A percentile compares a stretch with the other conserved stretches of the same genome.
These are phyloP conservation scores for Planococcus citri DNA, from an alignment of 1,140 invertebrate species.

Conservation along the genomic window DNA sequence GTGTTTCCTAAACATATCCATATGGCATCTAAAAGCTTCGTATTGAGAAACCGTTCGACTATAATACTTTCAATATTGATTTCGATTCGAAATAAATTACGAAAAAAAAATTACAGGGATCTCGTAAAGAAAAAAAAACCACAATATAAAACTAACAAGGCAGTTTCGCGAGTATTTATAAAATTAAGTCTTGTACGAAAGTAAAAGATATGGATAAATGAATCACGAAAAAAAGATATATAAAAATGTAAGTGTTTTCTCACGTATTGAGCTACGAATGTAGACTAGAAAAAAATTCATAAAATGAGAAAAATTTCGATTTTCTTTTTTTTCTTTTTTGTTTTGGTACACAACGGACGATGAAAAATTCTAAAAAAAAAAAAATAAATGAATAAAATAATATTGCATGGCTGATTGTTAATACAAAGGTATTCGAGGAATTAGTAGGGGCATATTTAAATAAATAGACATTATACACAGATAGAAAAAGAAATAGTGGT, in stretches of 20 bases:
- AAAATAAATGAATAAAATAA: too few species aligned
- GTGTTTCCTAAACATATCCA: not conserved
- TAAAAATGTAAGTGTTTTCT: not conserved
- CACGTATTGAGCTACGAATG: not conserved
- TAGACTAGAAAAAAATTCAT: not conserved
- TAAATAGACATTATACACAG: too few species aligned
- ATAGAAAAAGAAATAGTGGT: too few species aligned
- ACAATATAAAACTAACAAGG: slow-evolving; percentile 2
- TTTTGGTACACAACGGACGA: too few species aligned
- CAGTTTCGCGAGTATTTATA: slow-evolving; percentile 2
- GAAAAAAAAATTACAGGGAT: not conserved
- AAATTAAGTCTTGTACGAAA: slow-evolving; percentile 6
- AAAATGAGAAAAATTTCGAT: too few species aligned
- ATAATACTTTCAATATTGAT: too few species aligned
- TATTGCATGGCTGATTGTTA: too few species aligned
- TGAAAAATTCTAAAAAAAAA: too few species aligned
- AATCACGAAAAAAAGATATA: slow-evolving; percentile 1
- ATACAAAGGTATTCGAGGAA: too few species aligned
- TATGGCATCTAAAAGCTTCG: slow-evolving; percentile 2
- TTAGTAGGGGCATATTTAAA: too few species aligned
- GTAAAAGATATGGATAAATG: not conserved
- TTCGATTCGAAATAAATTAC: too few species aligned
- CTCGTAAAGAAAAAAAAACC: not conserved
- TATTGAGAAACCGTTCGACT: not conserved
- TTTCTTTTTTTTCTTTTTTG: too few species aligned